Percentiles rank a stretch among this genome's conserved stretches.
These are phyloP conservation scores for Lutjanus campechanus DNA, from an alignment of 2,797 vertebrate species.

Conservation along the genomic window DNA sequence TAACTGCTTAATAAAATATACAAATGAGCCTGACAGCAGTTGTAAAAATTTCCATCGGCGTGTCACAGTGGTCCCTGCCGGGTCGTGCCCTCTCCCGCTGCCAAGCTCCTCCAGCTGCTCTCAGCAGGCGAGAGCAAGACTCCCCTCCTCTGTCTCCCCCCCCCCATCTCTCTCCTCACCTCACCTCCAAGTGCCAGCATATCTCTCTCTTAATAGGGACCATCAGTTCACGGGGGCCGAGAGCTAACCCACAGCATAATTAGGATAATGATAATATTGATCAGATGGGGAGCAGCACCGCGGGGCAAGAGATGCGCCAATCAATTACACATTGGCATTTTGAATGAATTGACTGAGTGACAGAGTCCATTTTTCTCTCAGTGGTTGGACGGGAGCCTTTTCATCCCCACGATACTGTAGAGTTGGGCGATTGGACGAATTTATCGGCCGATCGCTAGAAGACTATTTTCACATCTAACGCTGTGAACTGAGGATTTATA, in stretches of 20 bases:
- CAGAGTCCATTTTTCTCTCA: slow-evolving; percentile 78
- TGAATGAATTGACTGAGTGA: slow-evolving; percentile 81
- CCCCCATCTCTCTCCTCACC: background rate
- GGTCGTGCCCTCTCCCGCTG: slow-evolving; percentile 70
- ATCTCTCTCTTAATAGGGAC: slow-evolving; percentile 78
- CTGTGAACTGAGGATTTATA: no score
- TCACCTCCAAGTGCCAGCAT: slow-evolving; percentile 75
- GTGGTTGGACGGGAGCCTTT: slow-evolving; percentile 44
- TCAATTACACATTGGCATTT: slow-evolving; percentile 84
- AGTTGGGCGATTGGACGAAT: no score
- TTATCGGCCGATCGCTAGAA: no score
- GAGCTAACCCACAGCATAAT: slow-evolving; percentile 78
- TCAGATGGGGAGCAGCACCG: slow-evolving; percentile 75
- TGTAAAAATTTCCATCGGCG: slow-evolving; percentile 66
- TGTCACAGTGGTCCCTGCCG: slow-evolving; percentile 59
- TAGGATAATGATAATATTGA: slow-evolving; percentile 85
- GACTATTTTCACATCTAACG: no score
- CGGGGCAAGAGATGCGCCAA: slow-evolving; percentile 76
- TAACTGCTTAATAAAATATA: slow-evolving; percentile 80
- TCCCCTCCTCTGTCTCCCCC: slow-evolving; percentile 14
- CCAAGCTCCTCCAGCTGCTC: slow-evolving; percentile 77
- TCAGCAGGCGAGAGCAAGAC: slow-evolving; percentile 54
- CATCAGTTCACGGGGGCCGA: slow-evolving; percentile 73
- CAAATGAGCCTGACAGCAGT: slow-evolving; percentile 76
- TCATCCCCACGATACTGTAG: background rate